phyloP scores from a whole-genome alignment of 2,797 vertebrate genomes.

The Petrocephalus schoutedeni region DNA sequence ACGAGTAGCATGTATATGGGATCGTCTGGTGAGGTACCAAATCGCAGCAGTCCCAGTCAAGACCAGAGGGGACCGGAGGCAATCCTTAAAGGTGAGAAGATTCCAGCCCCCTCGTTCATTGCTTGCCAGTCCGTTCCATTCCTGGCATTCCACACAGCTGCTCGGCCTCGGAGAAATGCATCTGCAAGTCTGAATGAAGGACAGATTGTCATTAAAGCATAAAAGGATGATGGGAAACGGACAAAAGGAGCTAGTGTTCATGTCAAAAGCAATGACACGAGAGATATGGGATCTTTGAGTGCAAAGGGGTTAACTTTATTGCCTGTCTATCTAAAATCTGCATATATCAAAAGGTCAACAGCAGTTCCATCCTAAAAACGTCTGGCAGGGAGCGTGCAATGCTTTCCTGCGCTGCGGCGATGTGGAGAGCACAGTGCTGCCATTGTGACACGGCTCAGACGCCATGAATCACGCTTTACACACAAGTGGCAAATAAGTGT shows the following conservation, averaged over 20 bases:
- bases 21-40: not conserved
- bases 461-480: constrained; percentile 19
- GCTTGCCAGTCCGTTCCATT: not conserved
- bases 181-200: not conserved
- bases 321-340: not conserved
- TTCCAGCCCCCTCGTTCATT: not conserved
- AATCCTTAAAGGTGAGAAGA: not conserved
- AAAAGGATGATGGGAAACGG: not conserved
- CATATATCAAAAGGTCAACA: not conserved
- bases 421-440: not conserved
- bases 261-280: not conserved
- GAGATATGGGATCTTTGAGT: not conserved
- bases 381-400: not conserved
- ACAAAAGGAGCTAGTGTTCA: not conserved
- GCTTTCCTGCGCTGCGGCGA: not conserved
- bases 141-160: not conserved
- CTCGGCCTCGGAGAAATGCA: not conserved
- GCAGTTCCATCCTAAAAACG: not conserved
- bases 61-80: not conserved
- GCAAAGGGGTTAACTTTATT: not conserved
- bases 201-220: not conserved
- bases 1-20: not conserved
- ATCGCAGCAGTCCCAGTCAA: not conserved
- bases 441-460: not conserved
- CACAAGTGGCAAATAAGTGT: constrained; percentile 11